Conservation (phyloP, 2,113 vertebrate genomes). For the Eolophus roseicapilla region DNA sequence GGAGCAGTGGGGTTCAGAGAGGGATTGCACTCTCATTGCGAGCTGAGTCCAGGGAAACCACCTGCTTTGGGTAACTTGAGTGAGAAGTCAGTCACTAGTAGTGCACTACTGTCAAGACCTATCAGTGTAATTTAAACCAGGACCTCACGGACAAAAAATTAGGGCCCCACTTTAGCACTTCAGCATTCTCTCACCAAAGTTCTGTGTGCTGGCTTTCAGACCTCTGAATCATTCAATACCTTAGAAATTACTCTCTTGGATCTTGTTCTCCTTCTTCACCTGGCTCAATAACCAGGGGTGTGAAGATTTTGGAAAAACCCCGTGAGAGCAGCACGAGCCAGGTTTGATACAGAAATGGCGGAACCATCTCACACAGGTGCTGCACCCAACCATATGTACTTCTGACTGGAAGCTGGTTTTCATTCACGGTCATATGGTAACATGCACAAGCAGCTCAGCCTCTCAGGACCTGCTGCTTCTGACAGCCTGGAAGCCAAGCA, state of each 20-base stretch:
- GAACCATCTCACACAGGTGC: neutral
- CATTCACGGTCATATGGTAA: neutral
- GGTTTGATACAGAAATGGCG: neutral
- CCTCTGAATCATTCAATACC: neutral
- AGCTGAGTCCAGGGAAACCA: neutral
- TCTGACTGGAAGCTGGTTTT: neutral
- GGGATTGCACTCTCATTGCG: neutral
- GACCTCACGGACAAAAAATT: neutral
- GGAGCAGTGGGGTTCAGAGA: neutral
- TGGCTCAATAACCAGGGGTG: rapidly evolving
- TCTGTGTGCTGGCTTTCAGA: neutral
- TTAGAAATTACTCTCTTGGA: neutral
- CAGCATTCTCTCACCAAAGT: neutral
- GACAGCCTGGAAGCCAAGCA: neutral
- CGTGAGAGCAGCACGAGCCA: neutral
- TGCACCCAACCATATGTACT: neutral
- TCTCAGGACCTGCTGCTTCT: neutral
- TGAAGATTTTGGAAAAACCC: neutral
- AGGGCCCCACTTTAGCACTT: neutral
- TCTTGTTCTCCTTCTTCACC: neutral
- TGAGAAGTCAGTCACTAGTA: neutral
- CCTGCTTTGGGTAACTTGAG: neutral
- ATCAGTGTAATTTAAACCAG: neutral
- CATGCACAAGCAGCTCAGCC: neutral
- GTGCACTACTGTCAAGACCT: neutral